A percentile compares a stretch with the other conserved stretches of the same genome.
Evolutionary conservation across 1,140 invertebrate genomes (phyloP).

Genomic region (Drosophila trapezifrons): DNA sequence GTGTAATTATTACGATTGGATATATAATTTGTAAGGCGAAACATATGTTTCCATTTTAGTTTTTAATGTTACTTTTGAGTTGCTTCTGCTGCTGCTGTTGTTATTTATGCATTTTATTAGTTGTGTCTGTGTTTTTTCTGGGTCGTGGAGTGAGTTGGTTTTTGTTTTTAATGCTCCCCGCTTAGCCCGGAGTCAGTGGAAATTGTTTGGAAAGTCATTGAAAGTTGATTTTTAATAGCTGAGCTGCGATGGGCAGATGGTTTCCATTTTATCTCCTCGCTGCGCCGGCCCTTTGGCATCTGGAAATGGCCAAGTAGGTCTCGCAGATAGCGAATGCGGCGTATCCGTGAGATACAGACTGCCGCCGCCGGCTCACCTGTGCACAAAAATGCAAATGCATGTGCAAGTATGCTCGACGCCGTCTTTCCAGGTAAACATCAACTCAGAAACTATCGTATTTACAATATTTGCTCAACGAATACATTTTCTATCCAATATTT

Average conservation of each 20-base stretch:
- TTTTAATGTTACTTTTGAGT: conserved; percentile 62
- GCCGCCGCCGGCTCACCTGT: conserved; percentile 36
- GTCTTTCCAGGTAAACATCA: conserved; percentile 55
- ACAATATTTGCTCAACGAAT: conserved; percentile 80
- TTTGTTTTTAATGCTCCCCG: conserved; percentile 23
- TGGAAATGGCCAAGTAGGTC: conserved; percentile 47
- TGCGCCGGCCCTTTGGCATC: conserved; percentile 21
- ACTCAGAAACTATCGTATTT: conserved; percentile 71
- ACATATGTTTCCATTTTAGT: conserved; percentile 80
- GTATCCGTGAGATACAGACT: conserved; percentile 45
- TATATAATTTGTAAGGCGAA: conserved; percentile 79
- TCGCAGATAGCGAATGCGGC: conserved; percentile 30
- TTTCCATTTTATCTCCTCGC: conserved; percentile 17
- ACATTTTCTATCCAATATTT: conserved; percentile 76
- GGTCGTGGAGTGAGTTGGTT: background rate
- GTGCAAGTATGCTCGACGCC: conserved; percentile 32
- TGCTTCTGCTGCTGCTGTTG: conserved; percentile 23
- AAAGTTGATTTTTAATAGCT: conserved; percentile 53
- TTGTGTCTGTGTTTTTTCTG: conserved; percentile 37
- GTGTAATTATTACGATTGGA: conserved; percentile 79
- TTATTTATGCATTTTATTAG: conserved; percentile 78
- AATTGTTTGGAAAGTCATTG: conserved; percentile 69
- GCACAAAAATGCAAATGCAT: conserved; percentile 74
- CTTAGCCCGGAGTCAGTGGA: conserved; percentile 21
- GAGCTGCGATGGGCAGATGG: conserved; percentile 21